phyloP scores from a whole-genome alignment of 1,140 invertebrate genomes.

The Contarinia nasturtii region DNA sequence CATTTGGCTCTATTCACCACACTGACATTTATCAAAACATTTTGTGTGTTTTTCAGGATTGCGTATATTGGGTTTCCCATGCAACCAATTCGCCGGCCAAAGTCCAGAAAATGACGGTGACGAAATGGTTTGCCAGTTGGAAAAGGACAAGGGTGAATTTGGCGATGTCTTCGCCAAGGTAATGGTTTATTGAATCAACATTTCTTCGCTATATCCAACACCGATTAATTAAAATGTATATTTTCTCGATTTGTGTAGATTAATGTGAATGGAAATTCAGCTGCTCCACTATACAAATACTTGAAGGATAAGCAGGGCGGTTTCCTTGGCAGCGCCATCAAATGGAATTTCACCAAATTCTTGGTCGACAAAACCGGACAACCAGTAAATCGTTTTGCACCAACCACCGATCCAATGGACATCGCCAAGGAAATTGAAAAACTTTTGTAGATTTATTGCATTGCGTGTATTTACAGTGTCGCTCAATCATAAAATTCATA shows the following conservation, averaged over 20 bases:
- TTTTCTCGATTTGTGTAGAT: constrained; percentile 47
- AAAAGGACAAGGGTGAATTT: constrained; percentile 3
- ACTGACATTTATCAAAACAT: too few species aligned
- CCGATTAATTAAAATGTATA: too few species aligned
- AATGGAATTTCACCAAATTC: constrained; percentile 98
- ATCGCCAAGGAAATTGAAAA: constrained; percentile 45
- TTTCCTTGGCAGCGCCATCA: constrained; percentile 59
- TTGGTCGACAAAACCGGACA: constrained; percentile 72
- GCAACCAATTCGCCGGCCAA: constrained; percentile 75
- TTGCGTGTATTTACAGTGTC: too few species aligned
- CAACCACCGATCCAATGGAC: constrained; percentile 50
- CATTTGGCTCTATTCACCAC: too few species aligned
- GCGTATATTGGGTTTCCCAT: constrained; percentile 74
- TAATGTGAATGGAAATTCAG: constrained; percentile 70
- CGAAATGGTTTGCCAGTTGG: constrained; percentile 43
- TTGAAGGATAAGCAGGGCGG: constrained; percentile 65
- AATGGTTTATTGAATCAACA: neutral
- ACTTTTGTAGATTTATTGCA: constrained; percentile 40
- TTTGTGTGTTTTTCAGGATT: constrained; percentile 32
- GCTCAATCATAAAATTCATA: too few species aligned
- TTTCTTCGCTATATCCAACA: too few species aligned
- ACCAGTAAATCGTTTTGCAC: constrained; percentile 62
- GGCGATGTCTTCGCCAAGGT: neutral
- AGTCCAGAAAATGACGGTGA: constrained; percentile 48
- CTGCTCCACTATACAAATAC: constrained; percentile 76